Base-by-base conservation (phyloP, 2,888 invertebrate species). In the Leuctra nigra region DNA sequence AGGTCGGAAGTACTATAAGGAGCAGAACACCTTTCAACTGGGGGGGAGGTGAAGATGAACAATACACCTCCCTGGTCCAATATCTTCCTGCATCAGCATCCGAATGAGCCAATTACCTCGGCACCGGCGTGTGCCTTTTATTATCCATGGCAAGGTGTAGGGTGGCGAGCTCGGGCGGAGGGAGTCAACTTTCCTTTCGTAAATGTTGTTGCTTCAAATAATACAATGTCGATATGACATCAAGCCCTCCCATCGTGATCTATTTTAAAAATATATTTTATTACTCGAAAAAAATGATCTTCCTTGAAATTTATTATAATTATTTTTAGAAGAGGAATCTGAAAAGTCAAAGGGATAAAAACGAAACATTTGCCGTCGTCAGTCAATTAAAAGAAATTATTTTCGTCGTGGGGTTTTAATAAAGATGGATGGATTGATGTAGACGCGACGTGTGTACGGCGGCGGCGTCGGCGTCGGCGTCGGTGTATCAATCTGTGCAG, bases 51-150 rank as follows among this genome's bases (percentile, higher is more conserved):
- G n/a, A n/a, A n/a, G n/a, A n/a, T n/a, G n/a, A n/a, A 7, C 14
- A 25, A 23, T 47, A 29, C 13, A 25, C 46, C 33, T 33, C 29
- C 29, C 24, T 46, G 54, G 41, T 55, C 60, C 54, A 54, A 70
- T 69, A 70, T 72, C 72, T 70, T 69, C 70, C 68, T 67, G 67
- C 65, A 70, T 71, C 70, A 71, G 73, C 71, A 73, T 72, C 70
- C 70, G 69, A 73, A 73, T 72, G 70, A 70, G 68, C 68, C 70
- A 70, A 73, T 73, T 72, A 72, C 71, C 66, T 68, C 65, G 66
- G 67, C 69, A 71, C 70, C 69, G 69, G 69, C 64, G 33, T 35
- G 33, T 23, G n/a, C 47, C 47, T 16, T 33, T 50, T 50, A 50
- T 50, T 29, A 29, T 29, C 6, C 11, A 29, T 11, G 29, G 7